phyloP scores from a whole-genome alignment of 1,140 invertebrate genomes.

The Oppia nitens region DNA sequence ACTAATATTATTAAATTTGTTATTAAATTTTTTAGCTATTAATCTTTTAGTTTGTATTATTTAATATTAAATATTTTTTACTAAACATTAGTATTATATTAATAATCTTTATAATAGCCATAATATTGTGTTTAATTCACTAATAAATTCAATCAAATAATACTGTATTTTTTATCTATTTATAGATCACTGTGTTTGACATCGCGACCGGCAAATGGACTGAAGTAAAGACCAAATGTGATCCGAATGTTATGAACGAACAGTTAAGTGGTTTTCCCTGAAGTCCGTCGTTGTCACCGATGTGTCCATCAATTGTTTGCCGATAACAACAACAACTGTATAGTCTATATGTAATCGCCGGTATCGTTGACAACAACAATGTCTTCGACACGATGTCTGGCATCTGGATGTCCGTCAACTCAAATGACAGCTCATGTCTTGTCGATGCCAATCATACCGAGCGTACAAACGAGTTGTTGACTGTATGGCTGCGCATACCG shows the following conservation, averaged over 20 bases:
- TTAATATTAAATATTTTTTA: too few relatives aligned
- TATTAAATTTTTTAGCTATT: too few relatives aligned
- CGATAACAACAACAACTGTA: too few relatives aligned
- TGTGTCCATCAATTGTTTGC: constrained; percentile 43
- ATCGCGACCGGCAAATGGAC: constrained; percentile 46
- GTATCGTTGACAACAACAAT: constrained; percentile 39
- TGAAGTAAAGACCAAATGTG: constrained; percentile 39
- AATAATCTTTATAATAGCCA: too few relatives aligned
- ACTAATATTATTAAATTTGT: too few relatives aligned
- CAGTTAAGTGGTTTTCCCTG: constrained; percentile 30
- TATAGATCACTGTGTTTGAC: constrained; percentile 46
- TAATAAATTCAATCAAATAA: too few relatives aligned
- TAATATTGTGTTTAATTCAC: too few relatives aligned
- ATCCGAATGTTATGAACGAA: constrained; percentile 26
- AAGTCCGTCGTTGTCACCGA: constrained; percentile 56
- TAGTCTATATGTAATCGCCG: constrained; percentile 59
- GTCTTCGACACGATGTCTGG: constrained; percentile 63
- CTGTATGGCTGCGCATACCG: constrained; percentile 60
- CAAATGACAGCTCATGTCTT: constrained; percentile 41
- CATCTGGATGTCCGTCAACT: constrained; percentile 47
- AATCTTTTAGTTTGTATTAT: too few relatives aligned
- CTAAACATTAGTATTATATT: too few relatives aligned
- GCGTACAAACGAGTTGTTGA: constrained; percentile 25
- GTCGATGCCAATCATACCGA: constrained; percentile 24
- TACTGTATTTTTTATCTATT: constrained; percentile 3